Conservation (phyloP, 2,888 invertebrate species). For the Phrixothrix hirtus region DNA sequence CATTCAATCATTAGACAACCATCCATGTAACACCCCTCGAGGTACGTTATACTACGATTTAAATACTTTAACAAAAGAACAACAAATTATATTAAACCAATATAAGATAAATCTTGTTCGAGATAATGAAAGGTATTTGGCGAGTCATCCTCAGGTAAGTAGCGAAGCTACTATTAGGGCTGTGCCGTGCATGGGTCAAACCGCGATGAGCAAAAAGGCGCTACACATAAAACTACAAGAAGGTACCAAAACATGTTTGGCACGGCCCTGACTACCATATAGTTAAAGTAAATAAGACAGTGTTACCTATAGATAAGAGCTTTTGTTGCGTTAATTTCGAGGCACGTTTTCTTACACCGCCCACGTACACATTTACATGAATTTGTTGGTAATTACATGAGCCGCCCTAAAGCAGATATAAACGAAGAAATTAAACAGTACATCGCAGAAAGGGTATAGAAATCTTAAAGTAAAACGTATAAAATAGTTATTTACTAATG, state of each 20-base stretch:
- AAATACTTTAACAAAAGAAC: constrained; percentile 41
- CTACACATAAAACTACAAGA: too few species aligned
- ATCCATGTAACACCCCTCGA: constrained; percentile 46
- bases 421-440: constrained; percentile 39
- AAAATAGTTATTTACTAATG: neutral
- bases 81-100: constrained; percentile 44
- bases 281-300: neutral
- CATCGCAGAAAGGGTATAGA: constrained; percentile 26
- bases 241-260: too few species aligned
- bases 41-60: constrained; percentile 46
- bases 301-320: constrained; percentile 41
- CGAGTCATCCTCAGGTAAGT: constrained; percentile 48
- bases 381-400: constrained; percentile 42
- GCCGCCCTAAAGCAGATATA: constrained; percentile 38
- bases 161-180: neutral
- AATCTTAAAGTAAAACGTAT: neutral
- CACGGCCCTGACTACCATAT: neutral
- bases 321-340: constrained; percentile 40
- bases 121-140: constrained; percentile 47
- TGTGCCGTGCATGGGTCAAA: too few species aligned
- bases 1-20: constrained; percentile 40
- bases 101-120: constrained; percentile 43
- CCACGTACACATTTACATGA: constrained; percentile 42
- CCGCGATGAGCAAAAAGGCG: too few species aligned
- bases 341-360: constrained; percentile 38